phyloP scores from a whole-genome alignment of 2,888 invertebrate species.

The Cabera pusaria region DNA sequence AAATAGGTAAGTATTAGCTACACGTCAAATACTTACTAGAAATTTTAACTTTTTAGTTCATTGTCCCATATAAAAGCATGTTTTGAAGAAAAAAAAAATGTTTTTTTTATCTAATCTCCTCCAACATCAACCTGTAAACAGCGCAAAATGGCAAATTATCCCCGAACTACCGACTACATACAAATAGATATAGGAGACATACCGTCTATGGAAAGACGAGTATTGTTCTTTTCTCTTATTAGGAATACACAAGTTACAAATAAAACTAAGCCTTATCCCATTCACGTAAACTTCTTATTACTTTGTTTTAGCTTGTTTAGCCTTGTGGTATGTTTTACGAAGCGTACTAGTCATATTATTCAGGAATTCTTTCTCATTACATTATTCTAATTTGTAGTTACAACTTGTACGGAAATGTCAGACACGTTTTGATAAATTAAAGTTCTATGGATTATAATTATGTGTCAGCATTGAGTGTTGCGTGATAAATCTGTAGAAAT shows the following conservation, averaged over 20 bases:
- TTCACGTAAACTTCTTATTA: not conserved
- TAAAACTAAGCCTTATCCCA: slow-evolving; percentile 2
- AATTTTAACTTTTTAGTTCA: no score
- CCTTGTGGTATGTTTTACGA: slow-evolving; percentile 13
- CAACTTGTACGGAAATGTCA: no score
- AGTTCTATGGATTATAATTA: no score
- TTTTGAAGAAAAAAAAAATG: no score
- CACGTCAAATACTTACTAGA: no score
- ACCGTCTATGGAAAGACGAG: slow-evolving; percentile 21
- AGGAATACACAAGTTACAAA: slow-evolving; percentile 10
- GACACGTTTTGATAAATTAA: no score
- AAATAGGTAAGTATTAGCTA: no score
- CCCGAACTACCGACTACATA: slow-evolving; percentile 17
- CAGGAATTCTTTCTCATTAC: slow-evolving; percentile 19
- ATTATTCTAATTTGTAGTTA: slow-evolving; percentile 20
- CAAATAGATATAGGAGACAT: slow-evolving; percentile 29
- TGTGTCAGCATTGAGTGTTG: no score
- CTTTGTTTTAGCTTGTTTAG: not conserved
- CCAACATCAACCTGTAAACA: slow-evolving; percentile 5
- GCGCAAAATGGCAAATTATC: slow-evolving; percentile 23
- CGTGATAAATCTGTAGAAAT: no score
- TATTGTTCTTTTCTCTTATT: slow-evolving; percentile 19
- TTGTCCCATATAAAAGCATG: no score
- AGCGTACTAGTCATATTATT: slow-evolving; percentile 20
- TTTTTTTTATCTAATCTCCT: slow-evolving; percentile 15